Base-by-base conservation (phyloP, 2,888 invertebrate genomes). In the Heliconius erato region DNA sequence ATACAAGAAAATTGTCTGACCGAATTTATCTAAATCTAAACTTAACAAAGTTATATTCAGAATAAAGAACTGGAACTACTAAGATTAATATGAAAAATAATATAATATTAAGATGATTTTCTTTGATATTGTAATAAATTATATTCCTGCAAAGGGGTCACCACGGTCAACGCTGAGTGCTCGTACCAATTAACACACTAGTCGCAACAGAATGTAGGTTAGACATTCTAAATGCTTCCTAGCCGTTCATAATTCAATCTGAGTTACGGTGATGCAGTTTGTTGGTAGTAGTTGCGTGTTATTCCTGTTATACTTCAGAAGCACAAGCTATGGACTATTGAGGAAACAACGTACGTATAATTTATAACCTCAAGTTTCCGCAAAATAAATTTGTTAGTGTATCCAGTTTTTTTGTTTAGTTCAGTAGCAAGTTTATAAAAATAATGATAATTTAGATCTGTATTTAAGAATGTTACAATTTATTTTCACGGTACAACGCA, bases 171-270 rank as follows among this genome's bases (percentile, higher is more conserved):
- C 82, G 79, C 82, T 68, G 79, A 84, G 59, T 79, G 83, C 81
- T 68, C 81, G 84, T 78, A 80, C 82, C 82, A 86, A 86, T 86
- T 85, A 86, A 84, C 82, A 85, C 86, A 84, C 82, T 86, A 82
- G 83, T 85, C 85, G 81, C 85, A 81, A 76, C 81, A 84, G 84
- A 83, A 86, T 85, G 82, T 86, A 84, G 85, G 86, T 85, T 86
- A 85, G 82, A 81, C 83, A 82, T 84, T 84, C 82, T 86, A 83
- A 85, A 85, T 82, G 84, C 85, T 86, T 85, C 86, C 85, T 85
- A 85, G 85, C 81, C 63, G 82, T 79, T 83, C 84, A 84, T 85
- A 86, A 85, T 78, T 85, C 83, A 79, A 83, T 83, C 77, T 80
- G 80, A 85, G 82, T 81, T 82, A 81, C 74, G 74, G 77, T 82